These are phyloP conservation scores for Mallateleia sp. DNA, from an alignment of 2,888 invertebrate species.

Conservation along the genomic window DNA sequence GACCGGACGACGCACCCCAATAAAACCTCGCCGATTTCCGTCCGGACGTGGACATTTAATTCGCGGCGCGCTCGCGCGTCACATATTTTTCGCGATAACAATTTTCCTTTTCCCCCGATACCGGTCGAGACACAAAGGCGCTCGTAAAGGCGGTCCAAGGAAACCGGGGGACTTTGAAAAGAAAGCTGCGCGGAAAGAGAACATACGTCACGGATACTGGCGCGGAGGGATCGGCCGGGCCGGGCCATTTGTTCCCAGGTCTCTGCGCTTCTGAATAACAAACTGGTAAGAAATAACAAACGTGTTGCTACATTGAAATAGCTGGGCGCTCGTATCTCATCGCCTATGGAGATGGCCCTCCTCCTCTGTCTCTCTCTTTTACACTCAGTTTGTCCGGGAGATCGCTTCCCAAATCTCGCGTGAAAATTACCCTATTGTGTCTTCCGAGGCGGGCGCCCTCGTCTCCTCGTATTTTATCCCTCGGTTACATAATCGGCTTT, in stretches of 20 bases:
- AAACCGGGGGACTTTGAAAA: slow-evolving; percentile 30
- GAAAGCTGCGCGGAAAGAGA: slow-evolving; percentile 54
- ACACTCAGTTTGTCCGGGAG: slow-evolving; percentile 84
- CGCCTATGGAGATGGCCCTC: slow-evolving; percentile 40
- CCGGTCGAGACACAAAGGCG: slow-evolving; percentile 8
- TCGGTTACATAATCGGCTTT: slow-evolving; percentile 89
- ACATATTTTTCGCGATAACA: slow-evolving; percentile 26
- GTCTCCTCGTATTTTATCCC: slow-evolving; percentile 87
- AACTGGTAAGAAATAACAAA: slow-evolving; percentile 89
- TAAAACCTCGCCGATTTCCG: too few relatives aligned
- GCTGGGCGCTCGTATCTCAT: slow-evolving; percentile 88
- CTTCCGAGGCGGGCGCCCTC: slow-evolving; percentile 80
- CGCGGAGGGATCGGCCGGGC: slow-evolving; percentile 62
- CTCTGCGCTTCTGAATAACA: slow-evolving; percentile 88
- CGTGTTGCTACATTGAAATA: slow-evolving; percentile 89
- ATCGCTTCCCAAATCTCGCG: slow-evolving; percentile 90
- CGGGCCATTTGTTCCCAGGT: slow-evolving; percentile 64
- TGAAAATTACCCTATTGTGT: slow-evolving; percentile 90
- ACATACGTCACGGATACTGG: slow-evolving; percentile 66
- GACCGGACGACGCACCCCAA: too few relatives aligned
- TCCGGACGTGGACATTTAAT: slow-evolving; percentile 12
- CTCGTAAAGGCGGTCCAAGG: slow-evolving; percentile 43
- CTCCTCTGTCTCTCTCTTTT: slow-evolving; percentile 30
- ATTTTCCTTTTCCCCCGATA: slow-evolving; percentile 42
- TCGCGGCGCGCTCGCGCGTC: slow-evolving; percentile 3